phyloP scores from a whole-genome alignment of 1,140 invertebrate genomes.

The Potamilus streckersoni region DNA sequence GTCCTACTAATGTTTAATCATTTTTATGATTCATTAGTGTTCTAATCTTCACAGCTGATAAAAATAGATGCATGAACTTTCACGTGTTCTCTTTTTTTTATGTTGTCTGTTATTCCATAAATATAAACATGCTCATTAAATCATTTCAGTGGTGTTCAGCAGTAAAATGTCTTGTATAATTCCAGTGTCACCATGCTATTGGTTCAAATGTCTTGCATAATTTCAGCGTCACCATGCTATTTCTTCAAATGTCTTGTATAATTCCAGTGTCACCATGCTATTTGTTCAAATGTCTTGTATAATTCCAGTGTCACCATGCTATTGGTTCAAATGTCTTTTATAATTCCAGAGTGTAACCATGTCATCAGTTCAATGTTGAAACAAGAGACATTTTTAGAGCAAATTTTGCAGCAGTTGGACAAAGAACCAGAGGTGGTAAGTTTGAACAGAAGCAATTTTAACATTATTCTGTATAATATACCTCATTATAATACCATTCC shows the following conservation, averaged over 20 bases:
- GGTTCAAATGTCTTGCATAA: slow-evolving; percentile 71
- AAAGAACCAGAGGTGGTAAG: slow-evolving; percentile 68
- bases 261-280: too few species aligned
- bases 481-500: neutral
- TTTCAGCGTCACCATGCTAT: too few species aligned
- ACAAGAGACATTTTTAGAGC: slow-evolving; percentile 82
- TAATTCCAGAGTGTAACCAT: slow-evolving; percentile 78
- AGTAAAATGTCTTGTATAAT: slow-evolving; percentile 13
- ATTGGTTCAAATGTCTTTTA: neutral
- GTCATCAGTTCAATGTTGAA: slow-evolving; percentile 77
- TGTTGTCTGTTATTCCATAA: too few species aligned
- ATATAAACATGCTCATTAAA: too few species aligned
- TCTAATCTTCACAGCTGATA: too few species aligned
- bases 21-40: too few species aligned
- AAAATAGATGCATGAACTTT: too few species aligned
- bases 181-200: slow-evolving; percentile 77
- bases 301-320: neutral
- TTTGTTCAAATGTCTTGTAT: too few species aligned
- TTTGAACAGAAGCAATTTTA: slow-evolving; percentile 12
- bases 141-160: too few species aligned
- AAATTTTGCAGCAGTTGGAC: slow-evolving; percentile 74
- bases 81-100: too few species aligned
- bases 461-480: neutral
- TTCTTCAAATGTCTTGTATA: too few species aligned
- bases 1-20: too few species aligned